Evolutionary conservation across 2,113 vertebrate genomes (phyloP).

Genomic region (Gnathonemus echidnorhynchus): DNA sequence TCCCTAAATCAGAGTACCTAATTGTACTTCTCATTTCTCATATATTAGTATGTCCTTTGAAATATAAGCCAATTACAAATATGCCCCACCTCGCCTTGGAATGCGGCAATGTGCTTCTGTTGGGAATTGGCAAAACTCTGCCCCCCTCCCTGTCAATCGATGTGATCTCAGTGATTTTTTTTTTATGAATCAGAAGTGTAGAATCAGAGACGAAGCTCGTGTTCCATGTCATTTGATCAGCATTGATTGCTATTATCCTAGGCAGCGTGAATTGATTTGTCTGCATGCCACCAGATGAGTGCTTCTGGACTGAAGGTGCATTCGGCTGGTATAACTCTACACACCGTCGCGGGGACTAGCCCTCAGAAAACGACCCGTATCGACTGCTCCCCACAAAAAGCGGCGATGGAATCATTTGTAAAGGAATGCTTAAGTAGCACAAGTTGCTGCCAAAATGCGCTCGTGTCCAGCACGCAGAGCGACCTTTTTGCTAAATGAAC

Average conservation of each 20-base stretch:
- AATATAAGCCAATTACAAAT: background rate
- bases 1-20: background rate
- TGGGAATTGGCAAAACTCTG: background rate
- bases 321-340: background rate
- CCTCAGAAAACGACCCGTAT: background rate
- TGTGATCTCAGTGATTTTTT: background rate
- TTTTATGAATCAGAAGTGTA: background rate
- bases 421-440: background rate
- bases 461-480: background rate
- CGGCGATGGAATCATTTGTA: background rate
- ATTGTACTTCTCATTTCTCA: background rate
- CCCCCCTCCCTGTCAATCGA: background rate
- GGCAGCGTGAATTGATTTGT: background rate
- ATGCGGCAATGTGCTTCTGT: background rate
- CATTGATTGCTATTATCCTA: background rate
- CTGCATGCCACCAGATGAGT: background rate
- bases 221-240: background rate
- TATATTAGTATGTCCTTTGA: background rate
- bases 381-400: background rate
- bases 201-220: background rate
- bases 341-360: background rate
- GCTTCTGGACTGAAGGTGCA: background rate
- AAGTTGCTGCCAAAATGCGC: background rate
- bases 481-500: background rate
- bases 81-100: background rate